Evolutionary conservation across 2,113 vertebrate species (phyloP).

Genomic region (Cyanoliseus patagonus): DNA sequence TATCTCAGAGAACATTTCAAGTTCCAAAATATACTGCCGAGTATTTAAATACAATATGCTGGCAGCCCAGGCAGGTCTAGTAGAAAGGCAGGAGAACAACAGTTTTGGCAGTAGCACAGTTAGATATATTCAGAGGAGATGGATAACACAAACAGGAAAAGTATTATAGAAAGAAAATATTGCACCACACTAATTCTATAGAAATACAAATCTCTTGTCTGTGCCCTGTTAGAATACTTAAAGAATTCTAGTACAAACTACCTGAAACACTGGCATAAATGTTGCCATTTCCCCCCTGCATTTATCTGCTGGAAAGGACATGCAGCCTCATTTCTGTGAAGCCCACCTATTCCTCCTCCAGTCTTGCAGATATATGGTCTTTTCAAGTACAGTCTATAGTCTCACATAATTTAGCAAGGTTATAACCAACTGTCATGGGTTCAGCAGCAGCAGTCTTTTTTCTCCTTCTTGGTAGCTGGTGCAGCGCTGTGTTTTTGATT

Average conservation of each 20-base stretch:
- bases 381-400: neutral
- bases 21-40: neutral
- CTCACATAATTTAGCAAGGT: neutral
- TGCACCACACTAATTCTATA: neutral
- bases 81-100: neutral
- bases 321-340: neutral
- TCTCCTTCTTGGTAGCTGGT: too few relatives aligned
- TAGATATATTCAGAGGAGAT: neutral
- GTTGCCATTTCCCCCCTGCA: accelerated
- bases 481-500: too few relatives aligned
- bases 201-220: neutral
- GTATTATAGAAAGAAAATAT: neutral
- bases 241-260: neutral
- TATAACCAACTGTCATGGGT: neutral
- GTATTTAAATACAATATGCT: neutral
- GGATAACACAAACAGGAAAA: neutral
- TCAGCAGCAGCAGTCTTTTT: too few relatives aligned
- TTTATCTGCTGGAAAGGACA: neutral
- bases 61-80: neutral
- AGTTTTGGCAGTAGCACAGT: neutral
- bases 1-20: neutral
- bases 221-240: neutral
- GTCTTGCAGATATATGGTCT: accelerated
- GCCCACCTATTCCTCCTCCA: neutral
- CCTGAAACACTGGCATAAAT: neutral